Base-by-base conservation (phyloP, 2,797 vertebrate genomes). In the Bradypus variegatus region DNA sequence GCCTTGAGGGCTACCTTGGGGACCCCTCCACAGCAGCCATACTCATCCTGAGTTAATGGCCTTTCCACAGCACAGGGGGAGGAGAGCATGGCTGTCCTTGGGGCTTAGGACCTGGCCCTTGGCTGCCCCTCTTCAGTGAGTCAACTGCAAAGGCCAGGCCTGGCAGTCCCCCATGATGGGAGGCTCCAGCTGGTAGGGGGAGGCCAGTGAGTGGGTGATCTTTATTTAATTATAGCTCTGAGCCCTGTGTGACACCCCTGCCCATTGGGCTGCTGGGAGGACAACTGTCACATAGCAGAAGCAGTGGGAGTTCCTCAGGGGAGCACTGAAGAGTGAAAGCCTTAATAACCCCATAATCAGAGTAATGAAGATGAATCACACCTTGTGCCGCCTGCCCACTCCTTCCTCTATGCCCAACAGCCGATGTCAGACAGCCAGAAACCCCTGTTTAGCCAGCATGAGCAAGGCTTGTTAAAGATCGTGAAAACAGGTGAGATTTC, bases 341-440 rank as follows among this genome's bases (percentile, higher is more conserved):
- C 21, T 27, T 89, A 88, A 27, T 72, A 73, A 75, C 60, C 83
- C 41, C 64, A 10, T 70, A 64, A 90, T 90, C 14, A 9, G 67
- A 77, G n/a, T 69, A 38, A 93, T 76, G 93, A 91, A 80, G 85
- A 91, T 48, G 79, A 92, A 75, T 67, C 65, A 33, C 13, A 62
- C 89, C 64, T 79, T 31, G 5, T 10, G 41, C 75, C 31, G 48
- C 90, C 91, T 70, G 64, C 58, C 87, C 70, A 60, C 48, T 31
- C 64, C 81, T 91, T 72, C 73, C 60, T 81, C 69, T 88, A 27
- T 9, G 27, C 65, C 90, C 45, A 27, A 36, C 80, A 36, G 77
- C 38, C 29, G 12, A 13, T 50, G 23, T 27, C 89, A 53, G 70
- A n/a, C 48, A 58, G 45, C 45, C 45, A 8, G 81, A 72, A 88